phyloP scores from a whole-genome alignment of 1,140 invertebrate species.

The Drosophila miranda region DNA sequence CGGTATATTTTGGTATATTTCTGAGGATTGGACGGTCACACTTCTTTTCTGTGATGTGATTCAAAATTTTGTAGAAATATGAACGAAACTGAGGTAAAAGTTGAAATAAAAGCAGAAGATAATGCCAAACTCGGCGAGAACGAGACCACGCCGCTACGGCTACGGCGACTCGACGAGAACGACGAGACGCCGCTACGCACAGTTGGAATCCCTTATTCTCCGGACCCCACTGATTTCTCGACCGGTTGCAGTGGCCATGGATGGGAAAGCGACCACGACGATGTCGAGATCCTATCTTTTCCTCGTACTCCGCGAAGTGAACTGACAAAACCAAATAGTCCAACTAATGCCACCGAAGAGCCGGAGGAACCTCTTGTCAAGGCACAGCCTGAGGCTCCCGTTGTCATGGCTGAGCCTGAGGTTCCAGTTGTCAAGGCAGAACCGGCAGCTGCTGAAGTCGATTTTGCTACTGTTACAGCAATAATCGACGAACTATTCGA shows the following conservation, averaged over 20 bases:
- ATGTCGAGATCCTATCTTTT: not conserved
- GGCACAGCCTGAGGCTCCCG: too few species aligned
- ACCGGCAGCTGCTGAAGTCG: too few species aligned
- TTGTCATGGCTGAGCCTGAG: too few species aligned
- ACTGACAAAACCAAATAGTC: too few species aligned
- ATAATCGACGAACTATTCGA: too few species aligned
- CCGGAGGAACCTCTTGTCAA: too few species aligned
- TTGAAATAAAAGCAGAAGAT: not conserved
- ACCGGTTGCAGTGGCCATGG: not conserved
- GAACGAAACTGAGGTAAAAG: not conserved
- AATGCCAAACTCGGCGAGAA: not conserved
- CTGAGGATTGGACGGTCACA: too few species aligned
- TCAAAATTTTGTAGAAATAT: not conserved
- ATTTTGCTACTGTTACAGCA: too few species aligned
- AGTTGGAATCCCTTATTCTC: not conserved
- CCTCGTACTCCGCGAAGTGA: not conserved
- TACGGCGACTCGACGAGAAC: constrained; percentile 21
- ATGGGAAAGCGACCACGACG: constrained; percentile 48
- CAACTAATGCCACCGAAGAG: too few species aligned
- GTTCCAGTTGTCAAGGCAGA: too few species aligned
- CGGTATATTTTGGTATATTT: too few species aligned
- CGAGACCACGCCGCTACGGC: not conserved
- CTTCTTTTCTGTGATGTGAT: too few species aligned
- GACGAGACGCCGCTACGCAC: constrained; percentile 38
- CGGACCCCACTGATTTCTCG: not conserved